A percentile compares a stretch with the other conserved stretches of the same genome.
Evolutionary conservation across 2,888 invertebrate genomes (phyloP).

Genomic region (Meta bourneti): DNA sequence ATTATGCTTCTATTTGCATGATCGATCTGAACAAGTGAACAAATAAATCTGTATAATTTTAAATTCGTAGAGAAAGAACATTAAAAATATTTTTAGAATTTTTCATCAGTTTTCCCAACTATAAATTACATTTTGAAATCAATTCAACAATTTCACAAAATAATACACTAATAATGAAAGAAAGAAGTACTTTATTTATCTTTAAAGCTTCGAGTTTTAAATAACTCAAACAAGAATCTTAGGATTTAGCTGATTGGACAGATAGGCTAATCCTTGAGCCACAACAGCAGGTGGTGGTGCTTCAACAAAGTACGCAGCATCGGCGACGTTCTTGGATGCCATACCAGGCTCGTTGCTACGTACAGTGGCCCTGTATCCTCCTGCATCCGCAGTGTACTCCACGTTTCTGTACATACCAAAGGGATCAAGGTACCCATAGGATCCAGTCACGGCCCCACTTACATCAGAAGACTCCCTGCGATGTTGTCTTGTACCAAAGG

Average conservation of each 20-base stretch:
- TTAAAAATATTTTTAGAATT: no score
- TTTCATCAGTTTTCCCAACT: no score
- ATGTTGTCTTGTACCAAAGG: constrained; percentile 53
- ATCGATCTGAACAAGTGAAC: no score
- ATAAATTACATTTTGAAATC: no score
- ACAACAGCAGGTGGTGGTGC: constrained; percentile 43
- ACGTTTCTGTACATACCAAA: constrained; percentile 45
- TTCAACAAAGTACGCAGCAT: constrained; percentile 39
- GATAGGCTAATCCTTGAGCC: constrained; percentile 22
- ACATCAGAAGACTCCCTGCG: constrained; percentile 24
- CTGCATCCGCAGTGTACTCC: constrained; percentile 50
- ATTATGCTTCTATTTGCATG: no score
- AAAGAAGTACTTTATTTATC: no score
- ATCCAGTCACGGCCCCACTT: constrained; percentile 41
- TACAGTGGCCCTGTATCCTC: constrained; percentile 57
- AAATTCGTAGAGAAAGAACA: no score
- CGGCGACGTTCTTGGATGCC: constrained; percentile 9
- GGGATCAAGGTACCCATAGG: constrained; percentile 56
- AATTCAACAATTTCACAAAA: no score
- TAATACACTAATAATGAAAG: no score
- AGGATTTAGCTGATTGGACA: background rate
- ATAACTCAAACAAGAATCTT: background rate
- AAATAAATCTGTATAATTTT: no score
- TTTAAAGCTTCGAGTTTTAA: no score
- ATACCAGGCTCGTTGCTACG: constrained; percentile 63